These are phyloP conservation scores for Erynnis tages DNA, from an alignment of 2,888 invertebrate genomes.

Conservation along the genomic window DNA sequence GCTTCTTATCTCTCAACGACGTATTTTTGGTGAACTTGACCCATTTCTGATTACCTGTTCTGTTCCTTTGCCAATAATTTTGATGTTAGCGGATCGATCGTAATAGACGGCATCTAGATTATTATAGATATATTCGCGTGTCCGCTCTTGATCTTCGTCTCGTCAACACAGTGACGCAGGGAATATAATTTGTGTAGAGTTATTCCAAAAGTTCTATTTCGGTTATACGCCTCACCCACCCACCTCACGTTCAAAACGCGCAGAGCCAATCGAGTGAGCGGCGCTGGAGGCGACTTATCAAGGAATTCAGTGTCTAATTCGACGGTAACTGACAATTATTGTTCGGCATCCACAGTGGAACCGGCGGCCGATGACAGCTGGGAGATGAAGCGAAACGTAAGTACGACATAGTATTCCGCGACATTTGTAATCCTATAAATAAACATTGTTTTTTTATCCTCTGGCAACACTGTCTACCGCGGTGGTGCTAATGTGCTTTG, in stretches of 20 bases:
- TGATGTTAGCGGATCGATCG: conserved; percentile 9
- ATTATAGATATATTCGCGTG: conserved; percentile 3
- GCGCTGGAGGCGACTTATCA: conserved; percentile 53
- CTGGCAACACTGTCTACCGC: conserved; percentile 42
- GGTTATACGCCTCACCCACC: conserved; percentile 61
- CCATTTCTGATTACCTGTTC: conserved; percentile 1
- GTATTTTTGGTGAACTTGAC: conserved; percentile 9
- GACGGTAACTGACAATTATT: conserved; percentile 25
- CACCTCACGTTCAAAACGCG: conserved; percentile 53
- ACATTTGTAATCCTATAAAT: conserved; percentile 22
- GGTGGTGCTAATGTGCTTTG: conserved; percentile 59
- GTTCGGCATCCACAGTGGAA: conserved; percentile 15
- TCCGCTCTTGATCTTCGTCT: conserved; percentile 67
- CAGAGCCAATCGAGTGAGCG: conserved; percentile 58
- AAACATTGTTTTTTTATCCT: conserved; percentile 8
- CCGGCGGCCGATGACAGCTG: conserved; percentile 41
- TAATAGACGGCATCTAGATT: conserved; percentile 12
- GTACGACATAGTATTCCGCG: conserved; percentile 43
- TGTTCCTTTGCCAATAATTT: not conserved
- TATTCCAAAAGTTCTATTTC: conserved; percentile 81
- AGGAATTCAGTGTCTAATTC: conserved; percentile 50
- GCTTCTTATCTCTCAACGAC: not conserved
- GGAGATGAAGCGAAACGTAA: conserved; percentile 76
- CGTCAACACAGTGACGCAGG: conserved; percentile 71
- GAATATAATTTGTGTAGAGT: conserved; percentile 74